Percentiles rank a stretch among this genome's conserved stretches.
Evolutionary conservation across 2,888 invertebrate species (phyloP).

Genomic region (Ochropleura leucogaster): DNA sequence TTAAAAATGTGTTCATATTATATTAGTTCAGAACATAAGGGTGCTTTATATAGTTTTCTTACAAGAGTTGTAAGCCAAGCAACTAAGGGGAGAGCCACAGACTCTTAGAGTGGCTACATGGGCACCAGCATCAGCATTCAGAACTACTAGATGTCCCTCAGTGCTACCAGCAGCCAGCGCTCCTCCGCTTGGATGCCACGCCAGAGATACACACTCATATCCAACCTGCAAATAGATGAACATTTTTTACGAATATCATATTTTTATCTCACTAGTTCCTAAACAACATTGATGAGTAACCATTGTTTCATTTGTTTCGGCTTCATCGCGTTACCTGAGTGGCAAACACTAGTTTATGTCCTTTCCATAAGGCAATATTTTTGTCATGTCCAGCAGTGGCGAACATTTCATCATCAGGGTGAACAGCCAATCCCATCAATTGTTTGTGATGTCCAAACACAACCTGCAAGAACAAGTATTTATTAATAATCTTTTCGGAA

Average conservation of each 20-base stretch:
- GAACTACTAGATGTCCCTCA: slow-evolving; percentile 96
- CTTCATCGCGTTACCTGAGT: slow-evolving; percentile 91
- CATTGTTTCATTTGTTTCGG: too few relatives aligned
- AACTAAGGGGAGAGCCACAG: slow-evolving; percentile 96
- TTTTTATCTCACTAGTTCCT: background rate
- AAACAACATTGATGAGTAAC: background rate
- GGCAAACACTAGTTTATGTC: slow-evolving; percentile 96
- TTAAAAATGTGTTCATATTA: background rate
- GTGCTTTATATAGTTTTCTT: slow-evolving; percentile 55
- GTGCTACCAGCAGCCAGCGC: slow-evolving; percentile 97
- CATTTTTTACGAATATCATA: background rate
- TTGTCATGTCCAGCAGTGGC: slow-evolving; percentile 98
- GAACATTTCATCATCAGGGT: slow-evolving; percentile 97
- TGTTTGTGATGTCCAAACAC: slow-evolving; percentile 97
- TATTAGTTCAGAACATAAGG: background rate
- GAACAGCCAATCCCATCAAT: slow-evolving; percentile 96
- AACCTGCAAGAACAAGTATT: slow-evolving; percentile 85
- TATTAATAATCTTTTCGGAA: background rate
- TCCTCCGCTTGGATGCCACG: slow-evolving; percentile 96
- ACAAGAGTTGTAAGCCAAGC: slow-evolving; percentile 97
- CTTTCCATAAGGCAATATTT: slow-evolving; percentile 97
- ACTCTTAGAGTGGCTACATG: slow-evolving; percentile 96
- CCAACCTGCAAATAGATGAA: slow-evolving; percentile 90
- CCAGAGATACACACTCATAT: slow-evolving; percentile 96
- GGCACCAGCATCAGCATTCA: slow-evolving; percentile 96